Evolutionary conservation across 2,888 invertebrate species (phyloP), one percentile per base, ranked within the genome.

Genomic region (Amiota mariae): DNA sequence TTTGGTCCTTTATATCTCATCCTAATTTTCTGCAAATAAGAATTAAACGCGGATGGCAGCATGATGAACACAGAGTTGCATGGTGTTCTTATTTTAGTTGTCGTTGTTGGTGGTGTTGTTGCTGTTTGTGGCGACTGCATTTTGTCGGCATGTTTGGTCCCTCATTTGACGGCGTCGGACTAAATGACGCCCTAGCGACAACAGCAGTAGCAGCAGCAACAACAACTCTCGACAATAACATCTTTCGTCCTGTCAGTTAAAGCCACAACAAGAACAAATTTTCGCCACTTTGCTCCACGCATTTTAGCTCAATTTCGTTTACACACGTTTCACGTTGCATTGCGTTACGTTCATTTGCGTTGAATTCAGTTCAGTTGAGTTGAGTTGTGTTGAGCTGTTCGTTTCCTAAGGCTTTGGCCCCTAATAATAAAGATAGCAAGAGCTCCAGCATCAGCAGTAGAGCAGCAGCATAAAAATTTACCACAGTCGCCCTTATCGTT

Each of bases 151-250:
- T 18, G 36, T 36, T 36, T 36, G 36, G 36, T 36, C 36, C 36
- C 36, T 36, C 36, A 36, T 36, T 36, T 36, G 36, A 13, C 82
- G 84, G 79, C 82, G 84, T 83, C 82, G 77, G 86, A 82, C 86
- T 85, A 84, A 87, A 88, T 86, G 87, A 87, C 86, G 88, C 88
- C 85, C 88, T 83, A 85, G 84, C 88, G 88, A 87, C 87, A 74
- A 36, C 64, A 47, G 61, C 73, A 74, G 75, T 81, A 76, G 36
- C 36, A 36, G 36, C 36, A 36, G 36, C 36, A 36, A 36, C 36
- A 36, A 36, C 36, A 36, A 36, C 36, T 36, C 36, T 36, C 36
- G 36, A 36, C 36, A 36, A 36, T 36, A 36, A 36, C 36, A 76
- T 79, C 77, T 36, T 59, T 48, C 13, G 64, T 66, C 72, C 63